phyloP scores from a whole-genome alignment of 2,113 vertebrate genomes.

The Grammomys surdaster region DNA sequence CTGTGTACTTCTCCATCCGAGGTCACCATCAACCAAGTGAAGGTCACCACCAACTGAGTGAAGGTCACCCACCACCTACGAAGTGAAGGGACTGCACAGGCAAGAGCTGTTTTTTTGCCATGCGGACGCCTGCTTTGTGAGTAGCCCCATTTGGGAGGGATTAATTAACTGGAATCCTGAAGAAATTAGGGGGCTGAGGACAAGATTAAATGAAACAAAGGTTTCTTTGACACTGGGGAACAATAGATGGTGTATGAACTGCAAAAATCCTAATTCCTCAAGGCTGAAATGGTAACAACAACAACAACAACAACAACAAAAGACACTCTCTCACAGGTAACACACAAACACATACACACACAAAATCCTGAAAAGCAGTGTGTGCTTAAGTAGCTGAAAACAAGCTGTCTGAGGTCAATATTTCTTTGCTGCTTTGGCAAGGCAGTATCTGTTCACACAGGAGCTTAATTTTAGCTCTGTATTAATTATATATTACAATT shows the following conservation, averaged over 20 bases:
- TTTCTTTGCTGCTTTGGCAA: conserved; percentile 15
- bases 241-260: background rate
- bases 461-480: conserved; percentile 71
- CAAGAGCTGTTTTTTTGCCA: background rate
- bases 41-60: background rate
- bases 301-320: background rate
- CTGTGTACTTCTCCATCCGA: background rate
- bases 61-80: background rate
- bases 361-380: background rate
- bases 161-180: conserved; percentile 40
- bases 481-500: conserved; percentile 68
- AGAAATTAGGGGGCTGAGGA: conserved; percentile 10
- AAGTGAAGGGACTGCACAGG: background rate
- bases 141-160: background rate
- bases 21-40: background rate
- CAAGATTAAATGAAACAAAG: conserved; percentile 34
- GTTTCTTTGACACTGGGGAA: background rate
- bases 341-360: background rate
- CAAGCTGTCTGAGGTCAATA: background rate
- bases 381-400: background rate
- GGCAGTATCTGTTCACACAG: conserved; percentile 10
- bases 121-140: background rate
- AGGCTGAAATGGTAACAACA: conserved; percentile 1
- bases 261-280: conserved; percentile 29
- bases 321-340: background rate